Base-by-base conservation (phyloP, 2,797 vertebrate genomes). In the Semotilus atromaculatus region DNA sequence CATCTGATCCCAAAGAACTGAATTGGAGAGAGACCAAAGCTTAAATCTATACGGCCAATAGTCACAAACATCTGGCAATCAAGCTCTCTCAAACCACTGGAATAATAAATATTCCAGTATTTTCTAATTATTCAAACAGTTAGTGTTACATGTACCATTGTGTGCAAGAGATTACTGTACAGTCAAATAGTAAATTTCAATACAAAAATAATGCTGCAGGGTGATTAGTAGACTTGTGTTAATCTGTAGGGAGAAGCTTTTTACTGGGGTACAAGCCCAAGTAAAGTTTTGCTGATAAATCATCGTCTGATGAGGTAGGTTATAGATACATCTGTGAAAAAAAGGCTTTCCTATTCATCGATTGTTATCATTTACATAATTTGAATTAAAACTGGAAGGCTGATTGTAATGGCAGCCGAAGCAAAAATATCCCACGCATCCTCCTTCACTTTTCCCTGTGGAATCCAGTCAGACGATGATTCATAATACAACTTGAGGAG, bases 1-100 rank as follows among this genome's bases (percentile, higher is more conserved):
- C 92, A 86, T 99, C 97, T 1, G 97, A 98, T 86, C 98, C 97
- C 88, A 99, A 89, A 1, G 95, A 94, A 87, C 98, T 99, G 91
- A 38, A 34, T 60, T 7, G 23, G 31, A 80, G 82, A 86, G 51
- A 51, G 62, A 73, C 23, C 38, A 64, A 87, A 83, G 81, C 70
- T 76, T 77, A 66, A 36, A 74, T 74, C 62, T 23, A 68, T 26
- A 6, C 4, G 0, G 38, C 43, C 45, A 23, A 23, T 31, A n/a
- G 48, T 31, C 18, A 64, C 21, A 34, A 18, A 16, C 38, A 38
- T 45, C 6, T 62, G 16, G 34, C 58, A 64, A 14, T 31, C 16
- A 60, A 72, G 21, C 5, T 31, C 3, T 58, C 38, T 71, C 11
- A 58, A 58, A 19, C n/a, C n/a, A 55, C 23, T 36, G 31, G 16